Percentiles rank a stretch among this genome's conserved stretches.
phyloP scores from a whole-genome alignment of 1,140 invertebrate species.

The Chrysopa pallens region DNA sequence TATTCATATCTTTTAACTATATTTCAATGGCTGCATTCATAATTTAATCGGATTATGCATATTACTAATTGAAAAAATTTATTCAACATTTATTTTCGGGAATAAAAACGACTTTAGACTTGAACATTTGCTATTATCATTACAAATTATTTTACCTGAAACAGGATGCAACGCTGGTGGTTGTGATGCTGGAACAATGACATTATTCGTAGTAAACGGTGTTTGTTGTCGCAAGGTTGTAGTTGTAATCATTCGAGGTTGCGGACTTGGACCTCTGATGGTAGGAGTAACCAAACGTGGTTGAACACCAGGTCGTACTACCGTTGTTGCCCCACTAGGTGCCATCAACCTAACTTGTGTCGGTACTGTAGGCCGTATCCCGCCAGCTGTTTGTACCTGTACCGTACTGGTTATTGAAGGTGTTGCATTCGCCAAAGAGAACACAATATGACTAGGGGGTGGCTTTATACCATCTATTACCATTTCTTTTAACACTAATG shows the following conservation, averaged over 20 bases:
- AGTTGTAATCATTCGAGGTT: conserved; percentile 12
- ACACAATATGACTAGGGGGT: conserved; percentile 49
- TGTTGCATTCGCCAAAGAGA: conserved; percentile 26
- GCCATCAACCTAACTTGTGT: conserved; percentile 36
- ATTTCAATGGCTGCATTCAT: too few relatives aligned
- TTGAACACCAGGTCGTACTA: conserved; percentile 24
- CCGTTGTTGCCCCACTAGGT: conserved; percentile 23
- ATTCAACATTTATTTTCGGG: too few relatives aligned
- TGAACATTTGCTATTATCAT: too few relatives aligned
- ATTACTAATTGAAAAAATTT: too few relatives aligned
- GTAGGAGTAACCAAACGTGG: conserved; percentile 28
- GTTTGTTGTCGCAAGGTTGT: conserved; percentile 17
- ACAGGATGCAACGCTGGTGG: conserved; percentile 23
- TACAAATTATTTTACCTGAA: conserved; percentile 2
- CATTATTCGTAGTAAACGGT: not conserved
- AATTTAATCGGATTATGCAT: too few relatives aligned
- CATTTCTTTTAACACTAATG: conserved; percentile 75
- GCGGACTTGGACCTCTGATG: conserved; percentile 16
- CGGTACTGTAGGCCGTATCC: conserved; percentile 13
- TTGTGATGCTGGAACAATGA: conserved; percentile 18
- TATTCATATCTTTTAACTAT: too few relatives aligned
- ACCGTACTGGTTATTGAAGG: conserved; percentile 16
- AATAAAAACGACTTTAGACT: too few relatives aligned
- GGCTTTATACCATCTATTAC: conserved; percentile 91
- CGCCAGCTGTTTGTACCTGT: conserved; percentile 23